Percentiles rank a stretch among this genome's conserved stretches.
phyloP scores from a whole-genome alignment of 2,888 invertebrate genomes.

The Mongoloraphidia duomilia region DNA sequence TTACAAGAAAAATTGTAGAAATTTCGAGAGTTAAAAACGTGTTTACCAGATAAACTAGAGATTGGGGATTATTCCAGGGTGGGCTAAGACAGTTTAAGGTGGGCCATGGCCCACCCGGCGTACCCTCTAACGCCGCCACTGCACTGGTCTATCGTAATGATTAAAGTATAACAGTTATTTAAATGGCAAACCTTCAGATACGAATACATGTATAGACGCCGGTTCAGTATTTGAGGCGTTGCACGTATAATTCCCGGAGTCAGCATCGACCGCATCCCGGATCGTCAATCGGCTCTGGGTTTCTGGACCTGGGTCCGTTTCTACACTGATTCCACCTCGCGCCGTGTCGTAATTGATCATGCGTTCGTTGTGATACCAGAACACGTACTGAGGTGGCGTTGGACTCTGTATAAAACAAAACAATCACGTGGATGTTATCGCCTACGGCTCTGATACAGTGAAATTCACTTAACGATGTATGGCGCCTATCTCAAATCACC shows the following conservation, averaged over 20 bases:
- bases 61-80: too few relatives aligned
- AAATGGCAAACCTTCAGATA: slow-evolving; percentile 56
- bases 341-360: slow-evolving; percentile 87
- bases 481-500: too few relatives aligned
- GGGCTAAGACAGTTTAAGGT: too few relatives aligned
- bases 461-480: too few relatives aligned
- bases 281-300: slow-evolving; percentile 78
- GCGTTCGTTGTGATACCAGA: slow-evolving; percentile 89
- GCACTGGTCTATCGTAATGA: too few relatives aligned
- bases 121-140: too few relatives aligned
- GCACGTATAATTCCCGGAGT: slow-evolving; percentile 87
- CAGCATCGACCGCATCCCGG: slow-evolving; percentile 64
- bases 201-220: slow-evolving; percentile 79
- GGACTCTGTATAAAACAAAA: slow-evolving; percentile 54
- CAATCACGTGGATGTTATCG: background rate
- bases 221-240: slow-evolving; percentile 80
- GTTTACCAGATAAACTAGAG: too few relatives aligned
- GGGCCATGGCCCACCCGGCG: too few relatives aligned
- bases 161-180: too few relatives aligned
- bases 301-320: slow-evolving; percentile 62
- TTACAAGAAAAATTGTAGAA: too few relatives aligned
- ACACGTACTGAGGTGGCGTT: slow-evolving; percentile 84
- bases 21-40: too few relatives aligned
- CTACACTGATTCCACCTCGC: slow-evolving; percentile 66
- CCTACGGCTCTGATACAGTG: too few relatives aligned